Evolutionary conservation across 53 echinoderm and acorn worm species (phyloP).

Genomic region (Stichopus horrens): DNA sequence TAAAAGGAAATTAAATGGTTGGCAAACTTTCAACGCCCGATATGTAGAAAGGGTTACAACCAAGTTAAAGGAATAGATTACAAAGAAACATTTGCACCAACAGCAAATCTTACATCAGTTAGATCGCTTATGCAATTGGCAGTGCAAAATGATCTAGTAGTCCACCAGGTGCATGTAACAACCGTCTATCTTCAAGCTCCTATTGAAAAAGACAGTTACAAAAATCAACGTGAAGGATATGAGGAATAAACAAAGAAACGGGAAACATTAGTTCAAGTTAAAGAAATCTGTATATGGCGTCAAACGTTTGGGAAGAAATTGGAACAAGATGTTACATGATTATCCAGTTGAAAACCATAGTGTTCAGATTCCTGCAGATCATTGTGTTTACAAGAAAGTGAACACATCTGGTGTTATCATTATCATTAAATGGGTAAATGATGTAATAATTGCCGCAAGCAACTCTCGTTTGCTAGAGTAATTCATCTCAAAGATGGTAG

Average conservation of each 20-base stretch:
- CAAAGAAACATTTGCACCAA: neutral
- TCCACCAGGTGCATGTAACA: conserved; percentile 39
- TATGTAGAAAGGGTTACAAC: conserved; percentile 26
- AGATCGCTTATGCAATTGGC: neutral
- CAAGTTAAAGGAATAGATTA: neutral
- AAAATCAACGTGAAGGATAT: conserved; percentile 9
- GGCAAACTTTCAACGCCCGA: conserved; percentile 9
- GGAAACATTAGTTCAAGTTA: conserved; percentile 26
- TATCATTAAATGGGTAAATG: conserved; percentile 25
- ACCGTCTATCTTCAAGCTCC: conserved; percentile 55
- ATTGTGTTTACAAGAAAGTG: conserved; percentile 39
- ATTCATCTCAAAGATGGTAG: neutral
- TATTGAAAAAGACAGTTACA: conserved; percentile 48
- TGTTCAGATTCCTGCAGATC: conserved; percentile 7
- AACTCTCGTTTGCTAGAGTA: neutral
- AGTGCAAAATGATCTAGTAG: conserved; percentile 17
- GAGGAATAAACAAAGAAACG: neutral
- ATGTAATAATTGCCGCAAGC: conserved; percentile 35
- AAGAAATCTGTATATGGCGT: conserved; percentile 50
- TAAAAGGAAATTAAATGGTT: conserved; percentile 10
- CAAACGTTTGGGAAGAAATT: conserved; percentile 52
- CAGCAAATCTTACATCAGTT: neutral
- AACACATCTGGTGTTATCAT: conserved; percentile 28
- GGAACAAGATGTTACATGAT: conserved; percentile 40
- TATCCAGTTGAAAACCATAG: neutral